These are phyloP conservation scores for Nephila pilipes DNA, from an alignment of 1,140 invertebrate species.

Conservation along the genomic window DNA sequence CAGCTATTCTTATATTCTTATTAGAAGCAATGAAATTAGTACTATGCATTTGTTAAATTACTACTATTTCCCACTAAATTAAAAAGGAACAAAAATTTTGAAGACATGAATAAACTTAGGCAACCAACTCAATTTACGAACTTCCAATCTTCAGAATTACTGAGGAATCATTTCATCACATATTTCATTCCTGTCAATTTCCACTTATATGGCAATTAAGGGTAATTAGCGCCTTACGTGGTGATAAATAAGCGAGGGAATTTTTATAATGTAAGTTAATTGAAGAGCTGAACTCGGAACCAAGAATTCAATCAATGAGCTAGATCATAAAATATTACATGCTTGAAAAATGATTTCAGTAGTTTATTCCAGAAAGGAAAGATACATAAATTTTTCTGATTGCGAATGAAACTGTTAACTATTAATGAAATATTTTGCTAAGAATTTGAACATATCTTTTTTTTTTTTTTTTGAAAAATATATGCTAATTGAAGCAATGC, in stretches of 20 bases:
- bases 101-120: not conserved
- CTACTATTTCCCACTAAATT: no score
- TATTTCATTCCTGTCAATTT: not conserved
- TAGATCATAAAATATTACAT: not conserved
- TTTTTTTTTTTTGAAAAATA: not conserved
- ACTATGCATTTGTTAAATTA: no score
- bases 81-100: not conserved
- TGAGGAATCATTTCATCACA: not conserved
- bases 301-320: not conserved
- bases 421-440: not conserved
- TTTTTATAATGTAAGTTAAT: not conserved
- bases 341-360: not conserved
- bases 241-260: not conserved
- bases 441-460: not conserved
- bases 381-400: not conserved
- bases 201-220: constrained; percentile 1
- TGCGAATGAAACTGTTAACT: not conserved
- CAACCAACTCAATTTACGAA: not conserved
- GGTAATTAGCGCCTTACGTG: not conserved
- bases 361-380: not conserved
- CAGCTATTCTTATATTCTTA: no score
- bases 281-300: not conserved
- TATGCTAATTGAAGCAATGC: no score
- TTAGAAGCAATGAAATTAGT: no score
- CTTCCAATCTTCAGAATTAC: not conserved